Base-by-base conservation (phyloP, 2,888 invertebrate species). In the Lasioglossum vierecki region DNA sequence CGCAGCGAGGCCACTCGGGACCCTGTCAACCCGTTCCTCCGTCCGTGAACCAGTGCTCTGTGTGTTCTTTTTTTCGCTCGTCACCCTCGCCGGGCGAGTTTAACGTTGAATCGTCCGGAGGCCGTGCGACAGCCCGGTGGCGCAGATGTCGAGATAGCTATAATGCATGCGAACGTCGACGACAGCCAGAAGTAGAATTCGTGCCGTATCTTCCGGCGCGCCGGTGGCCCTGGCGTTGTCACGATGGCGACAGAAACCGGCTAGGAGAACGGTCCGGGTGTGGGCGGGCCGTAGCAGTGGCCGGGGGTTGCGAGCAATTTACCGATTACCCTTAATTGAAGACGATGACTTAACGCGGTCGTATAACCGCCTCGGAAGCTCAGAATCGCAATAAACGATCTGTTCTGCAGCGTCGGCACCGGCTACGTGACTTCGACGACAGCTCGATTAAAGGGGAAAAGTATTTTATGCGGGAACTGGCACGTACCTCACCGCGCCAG, bases 321-420 rank as follows among this genome's bases (percentile, higher is more conserved):
- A 93, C 93, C 92, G 94, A 94, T 94, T 94, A 94, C 91, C 93
- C 93, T 92, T 94, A 93, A 94, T 94, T 93, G 93, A 93, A 93
- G 93, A 92, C 91, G 91, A 91, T 92, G 92, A 93, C 92, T 92
- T 92, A 92, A 92, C 92, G 91, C 89, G 89, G 82, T 87, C 89
- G 89, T 92, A 89, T 89, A 88, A 89, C 86, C 89, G 82, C 86
- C 86, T 76, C 80, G 88, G 85, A 87, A 85, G 87, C 82, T 79
- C 57, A 82, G 83, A 85, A 89, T 91, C 86, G 89, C 89, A 90
- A 91, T 90, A 91, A 92, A 89, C 91, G 90, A 90, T 90, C 87
- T 84, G 86, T 88, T 85, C 84, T 90, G 90, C 90, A 88, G 87
- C 84, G 88, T 87, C 78, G 83, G 88, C 83, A 83, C 39, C 9